A percentile compares a stretch with the other conserved stretches of the same genome.
phyloP scores from a whole-genome alignment of 2,797 vertebrate genomes.

The Okamejei kenojei region DNA sequence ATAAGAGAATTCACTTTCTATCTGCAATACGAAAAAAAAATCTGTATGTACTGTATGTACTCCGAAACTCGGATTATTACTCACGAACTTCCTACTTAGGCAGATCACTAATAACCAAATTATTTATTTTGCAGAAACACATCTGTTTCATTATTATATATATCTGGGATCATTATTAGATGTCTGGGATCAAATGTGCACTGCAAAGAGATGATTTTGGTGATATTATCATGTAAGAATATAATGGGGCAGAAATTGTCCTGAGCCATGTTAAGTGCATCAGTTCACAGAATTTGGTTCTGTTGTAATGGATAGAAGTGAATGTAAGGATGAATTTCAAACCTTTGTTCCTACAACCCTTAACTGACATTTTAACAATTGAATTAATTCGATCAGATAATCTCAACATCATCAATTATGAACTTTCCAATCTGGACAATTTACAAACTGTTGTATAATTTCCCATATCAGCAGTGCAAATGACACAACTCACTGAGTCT shows the following conservation, averaged over 20 bases:
- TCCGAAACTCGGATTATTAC: background rate
- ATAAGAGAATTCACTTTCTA: background rate
- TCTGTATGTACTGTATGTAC: background rate
- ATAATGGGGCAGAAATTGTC: no score
- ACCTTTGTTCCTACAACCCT: no score
- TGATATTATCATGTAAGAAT: background rate
- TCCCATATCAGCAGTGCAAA: background rate
- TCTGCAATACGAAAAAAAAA: background rate
- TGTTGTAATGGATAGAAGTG: no score
- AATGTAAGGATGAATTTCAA: no score
- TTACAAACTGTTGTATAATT: background rate
- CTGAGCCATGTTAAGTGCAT: no score
- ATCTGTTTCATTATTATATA: background rate
- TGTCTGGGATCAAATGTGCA: background rate
- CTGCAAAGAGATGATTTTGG: background rate
- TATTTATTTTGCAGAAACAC: background rate
- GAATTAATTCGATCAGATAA: background rate
- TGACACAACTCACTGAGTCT: background rate
- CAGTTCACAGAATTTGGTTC: no score
- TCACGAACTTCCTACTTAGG: background rate
- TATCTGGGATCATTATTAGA: background rate
- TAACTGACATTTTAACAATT: background rate
- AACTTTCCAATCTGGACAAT: background rate
- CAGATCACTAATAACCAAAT: background rate
- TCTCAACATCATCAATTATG: background rate